Conservation (phyloP, 1,140 invertebrate species). For the Leptinotarsa texana region DNA sequence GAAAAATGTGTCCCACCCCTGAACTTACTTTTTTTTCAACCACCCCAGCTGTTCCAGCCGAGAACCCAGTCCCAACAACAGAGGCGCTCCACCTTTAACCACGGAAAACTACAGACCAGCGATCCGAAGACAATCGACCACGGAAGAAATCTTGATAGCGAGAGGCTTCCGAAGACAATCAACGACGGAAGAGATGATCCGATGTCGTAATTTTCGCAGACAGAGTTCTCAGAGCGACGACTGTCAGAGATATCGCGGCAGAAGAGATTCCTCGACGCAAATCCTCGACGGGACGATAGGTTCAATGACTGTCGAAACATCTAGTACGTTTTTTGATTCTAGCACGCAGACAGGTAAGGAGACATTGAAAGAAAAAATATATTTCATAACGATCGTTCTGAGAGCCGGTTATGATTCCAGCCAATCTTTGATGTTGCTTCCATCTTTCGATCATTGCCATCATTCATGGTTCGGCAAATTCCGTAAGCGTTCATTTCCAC, state of each 20-base stretch:
- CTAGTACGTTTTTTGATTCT: constrained; percentile 89
- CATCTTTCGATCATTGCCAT: neutral
- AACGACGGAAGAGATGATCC: constrained; percentile 89
- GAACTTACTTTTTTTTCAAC: constrained; percentile 14
- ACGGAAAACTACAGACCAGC: constrained; percentile 66
- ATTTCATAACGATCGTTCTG: constrained; percentile 13
- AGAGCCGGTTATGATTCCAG: neutral
- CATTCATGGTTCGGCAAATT: neutral
- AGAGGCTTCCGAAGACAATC: constrained; percentile 86
- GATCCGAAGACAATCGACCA: constrained; percentile 84
- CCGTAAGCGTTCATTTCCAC: no score
- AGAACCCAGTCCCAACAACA: constrained; percentile 73
- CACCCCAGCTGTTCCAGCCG: constrained; percentile 70
- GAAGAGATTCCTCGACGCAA: constrained; percentile 84
- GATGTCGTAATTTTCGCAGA: constrained; percentile 83
- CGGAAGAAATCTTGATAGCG: constrained; percentile 88
- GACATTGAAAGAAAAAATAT: constrained; percentile 18
- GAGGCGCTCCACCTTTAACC: constrained; percentile 54
- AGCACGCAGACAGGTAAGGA: constrained; percentile 88
- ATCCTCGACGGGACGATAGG: constrained; percentile 90
- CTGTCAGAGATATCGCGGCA: constrained; percentile 73
- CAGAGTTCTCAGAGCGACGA: constrained; percentile 81
- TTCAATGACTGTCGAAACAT: constrained; percentile 90
- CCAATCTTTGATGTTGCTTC: no score
- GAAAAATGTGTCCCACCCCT: neutral